Percentiles rank a stretch among this genome's conserved stretches.
Evolutionary conservation across 2,888 invertebrate species (phyloP).

Genomic region (Eudasyphora cyanicolor): DNA sequence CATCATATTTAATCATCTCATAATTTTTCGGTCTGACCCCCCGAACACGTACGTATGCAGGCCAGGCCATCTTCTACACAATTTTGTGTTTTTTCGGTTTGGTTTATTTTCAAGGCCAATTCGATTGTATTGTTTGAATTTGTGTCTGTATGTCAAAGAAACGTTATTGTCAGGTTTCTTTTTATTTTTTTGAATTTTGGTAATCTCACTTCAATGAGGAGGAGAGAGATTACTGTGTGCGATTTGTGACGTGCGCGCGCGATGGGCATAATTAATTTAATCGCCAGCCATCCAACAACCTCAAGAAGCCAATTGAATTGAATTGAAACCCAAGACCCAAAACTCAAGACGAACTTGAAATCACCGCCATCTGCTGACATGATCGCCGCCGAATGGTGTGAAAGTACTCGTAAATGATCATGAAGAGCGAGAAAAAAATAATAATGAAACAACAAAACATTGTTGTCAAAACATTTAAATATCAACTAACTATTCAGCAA

Average conservation of each 20-base stretch:
- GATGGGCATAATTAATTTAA: slow-evolving; percentile 55
- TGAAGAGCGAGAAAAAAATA: background rate
- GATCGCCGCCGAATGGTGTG: slow-evolving; percentile 30
- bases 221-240: slow-evolving; percentile 21
- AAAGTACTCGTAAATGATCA: slow-evolving; percentile 38
- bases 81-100: slow-evolving; percentile 15
- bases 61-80: background rate
- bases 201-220: slow-evolving; percentile 36
- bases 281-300: no score
- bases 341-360: slow-evolving; percentile 31
- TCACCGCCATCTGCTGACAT: slow-evolving; percentile 28
- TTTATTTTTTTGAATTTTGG: slow-evolving; percentile 22
- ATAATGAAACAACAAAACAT: background rate
- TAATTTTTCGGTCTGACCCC: background rate
- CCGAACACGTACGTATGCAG: background rate
- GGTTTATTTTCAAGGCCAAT: slow-evolving; percentile 54
- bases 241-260: background rate
- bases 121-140: slow-evolving; percentile 52
- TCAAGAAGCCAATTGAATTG: no score
- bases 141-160: slow-evolving; percentile 54
- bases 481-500: background rate
- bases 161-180: background rate
- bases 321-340: slow-evolving; percentile 24
- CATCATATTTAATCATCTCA: background rate
- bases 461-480: background rate